phyloP scores from a whole-genome alignment of 2,888 invertebrate genomes.

The Drosophila meridiana region DNA sequence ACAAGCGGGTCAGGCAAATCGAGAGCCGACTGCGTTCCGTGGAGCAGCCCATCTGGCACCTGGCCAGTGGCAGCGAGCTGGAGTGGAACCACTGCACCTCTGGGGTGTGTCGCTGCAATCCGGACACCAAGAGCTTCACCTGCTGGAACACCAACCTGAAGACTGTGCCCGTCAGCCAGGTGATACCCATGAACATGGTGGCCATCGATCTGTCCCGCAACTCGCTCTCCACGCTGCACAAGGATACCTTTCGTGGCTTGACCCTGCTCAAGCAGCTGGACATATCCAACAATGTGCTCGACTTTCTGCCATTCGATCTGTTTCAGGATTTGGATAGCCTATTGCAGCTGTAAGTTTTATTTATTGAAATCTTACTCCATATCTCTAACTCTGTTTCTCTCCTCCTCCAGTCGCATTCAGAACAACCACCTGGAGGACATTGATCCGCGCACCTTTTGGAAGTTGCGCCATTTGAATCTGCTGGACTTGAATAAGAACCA shows the following conservation, averaged over 20 bases:
- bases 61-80: conserved; percentile 85
- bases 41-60: conserved; percentile 89
- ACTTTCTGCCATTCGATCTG: conserved; percentile 87
- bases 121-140: conserved; percentile 88
- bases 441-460: conserved; percentile 85
- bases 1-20: conserved; percentile 85
- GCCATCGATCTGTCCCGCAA: conserved; percentile 89
- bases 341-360: conserved; percentile 86
- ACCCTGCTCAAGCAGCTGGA: conserved; percentile 87
- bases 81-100: conserved; percentile 88
- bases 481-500: conserved; percentile 88
- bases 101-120: conserved; percentile 88
- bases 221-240: conserved; percentile 88
- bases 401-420: conserved; percentile 86
- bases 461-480: conserved; percentile 87
- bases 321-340: conserved; percentile 87
- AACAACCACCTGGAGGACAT: conserved; percentile 87
- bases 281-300: conserved; percentile 89
- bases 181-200: conserved; percentile 88
- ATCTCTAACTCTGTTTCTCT: no score
- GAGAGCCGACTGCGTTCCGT: conserved; percentile 88
- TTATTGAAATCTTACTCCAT: conserved; percentile 44
- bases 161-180: conserved; percentile 87
- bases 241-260: conserved; percentile 88
- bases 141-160: conserved; percentile 88